Evolutionary conservation across 2,113 vertebrate species (phyloP).

Genomic region (Petromus typicus): DNA sequence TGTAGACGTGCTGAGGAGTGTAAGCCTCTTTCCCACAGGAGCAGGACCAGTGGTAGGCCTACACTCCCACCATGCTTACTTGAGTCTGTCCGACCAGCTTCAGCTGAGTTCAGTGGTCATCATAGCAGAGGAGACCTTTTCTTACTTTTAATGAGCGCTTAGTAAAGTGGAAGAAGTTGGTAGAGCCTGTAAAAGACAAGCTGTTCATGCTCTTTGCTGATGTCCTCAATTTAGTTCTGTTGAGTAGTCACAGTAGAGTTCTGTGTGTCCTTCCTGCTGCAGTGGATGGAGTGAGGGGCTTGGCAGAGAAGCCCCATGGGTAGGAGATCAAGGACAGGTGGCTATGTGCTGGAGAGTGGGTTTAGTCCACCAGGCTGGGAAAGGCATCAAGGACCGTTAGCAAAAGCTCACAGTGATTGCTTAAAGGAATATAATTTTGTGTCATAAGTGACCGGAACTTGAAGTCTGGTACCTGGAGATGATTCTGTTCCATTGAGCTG

Average conservation of each 20-base stretch:
- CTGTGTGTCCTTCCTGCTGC: slow-evolving; percentile 8
- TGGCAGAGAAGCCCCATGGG: background rate
- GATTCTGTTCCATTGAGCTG: background rate
- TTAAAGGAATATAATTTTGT: background rate
- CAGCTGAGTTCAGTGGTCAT: background rate
- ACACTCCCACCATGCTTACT: too few species aligned
- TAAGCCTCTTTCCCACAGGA: background rate
- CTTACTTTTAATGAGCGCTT: background rate
- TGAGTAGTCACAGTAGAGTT: background rate
- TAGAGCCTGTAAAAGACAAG: background rate
- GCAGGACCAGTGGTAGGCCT: background rate
- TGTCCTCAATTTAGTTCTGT: background rate
- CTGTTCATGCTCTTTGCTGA: background rate
- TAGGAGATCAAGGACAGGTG: background rate
- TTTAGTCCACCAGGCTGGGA: background rate
- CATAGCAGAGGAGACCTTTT: background rate
- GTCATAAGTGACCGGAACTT: background rate
- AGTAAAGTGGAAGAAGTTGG: background rate
- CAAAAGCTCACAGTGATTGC: background rate
- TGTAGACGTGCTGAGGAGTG: background rate
- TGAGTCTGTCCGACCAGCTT: background rate
- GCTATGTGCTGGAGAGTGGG: background rate
- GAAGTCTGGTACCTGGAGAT: background rate
- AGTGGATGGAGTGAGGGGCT: background rate
- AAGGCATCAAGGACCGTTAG: background rate